These are phyloP conservation scores for Anhinga anhinga DNA, from an alignment of 2,113 vertebrate species.

Conservation along the genomic window DNA sequence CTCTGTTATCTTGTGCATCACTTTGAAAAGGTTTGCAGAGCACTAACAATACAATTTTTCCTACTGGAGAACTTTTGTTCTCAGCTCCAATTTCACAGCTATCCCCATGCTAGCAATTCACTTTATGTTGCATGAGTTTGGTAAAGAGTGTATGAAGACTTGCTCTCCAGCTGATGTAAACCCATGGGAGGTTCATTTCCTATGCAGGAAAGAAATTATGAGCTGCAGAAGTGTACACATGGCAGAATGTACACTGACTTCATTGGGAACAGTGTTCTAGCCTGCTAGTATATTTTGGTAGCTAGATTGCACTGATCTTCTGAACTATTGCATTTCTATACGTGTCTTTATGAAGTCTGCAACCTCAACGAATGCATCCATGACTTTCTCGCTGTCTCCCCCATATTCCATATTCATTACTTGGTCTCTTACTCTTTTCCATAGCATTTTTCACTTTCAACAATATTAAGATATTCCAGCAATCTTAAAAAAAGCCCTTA, in stretches of 20 bases:
- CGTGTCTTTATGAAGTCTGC: not conserved
- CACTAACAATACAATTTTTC: not conserved
- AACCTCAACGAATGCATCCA: not conserved
- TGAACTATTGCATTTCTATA: not conserved
- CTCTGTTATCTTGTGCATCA: not conserved
- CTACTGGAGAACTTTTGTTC: not conserved
- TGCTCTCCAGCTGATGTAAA: not conserved
- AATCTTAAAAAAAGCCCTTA: not conserved
- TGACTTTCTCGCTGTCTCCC: not conserved
- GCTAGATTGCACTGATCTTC: not conserved
- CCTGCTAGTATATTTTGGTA: not conserved
- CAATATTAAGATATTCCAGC: not conserved
- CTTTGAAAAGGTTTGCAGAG: not conserved
- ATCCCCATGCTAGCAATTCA: not conserved
- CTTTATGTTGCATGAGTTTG: not conserved
- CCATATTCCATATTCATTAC: not conserved
- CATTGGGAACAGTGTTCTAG: not conserved
- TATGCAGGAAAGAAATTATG: not conserved
- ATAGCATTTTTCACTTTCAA: not conserved
- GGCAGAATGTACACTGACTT: not conserved
- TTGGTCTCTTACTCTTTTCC: not conserved
- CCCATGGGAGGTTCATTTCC: not conserved
- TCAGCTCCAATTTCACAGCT: not conserved
- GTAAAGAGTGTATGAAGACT: not conserved
- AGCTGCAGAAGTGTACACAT: not conserved